A percentile compares a stretch with the other conserved stretches of the same genome.
Conservation (phyloP, 2,113 vertebrate species). For the Salvelinus fontinalis region DNA sequence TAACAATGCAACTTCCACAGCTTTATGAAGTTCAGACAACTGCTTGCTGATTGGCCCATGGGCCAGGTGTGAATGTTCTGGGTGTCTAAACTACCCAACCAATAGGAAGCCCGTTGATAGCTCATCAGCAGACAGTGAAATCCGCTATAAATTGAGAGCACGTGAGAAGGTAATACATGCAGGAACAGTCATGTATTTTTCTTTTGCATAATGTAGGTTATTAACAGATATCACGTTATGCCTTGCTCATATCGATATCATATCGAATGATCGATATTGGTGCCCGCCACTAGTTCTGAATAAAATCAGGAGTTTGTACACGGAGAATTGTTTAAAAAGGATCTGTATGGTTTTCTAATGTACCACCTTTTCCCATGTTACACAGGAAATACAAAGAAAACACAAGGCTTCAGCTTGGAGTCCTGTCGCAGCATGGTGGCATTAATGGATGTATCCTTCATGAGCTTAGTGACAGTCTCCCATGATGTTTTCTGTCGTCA, state of each 20-base stretch:
- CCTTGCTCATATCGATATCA: no score
- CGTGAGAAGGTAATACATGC: no score
- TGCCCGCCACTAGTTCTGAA: background rate
- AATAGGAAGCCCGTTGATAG: no score
- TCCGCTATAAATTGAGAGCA: no score
- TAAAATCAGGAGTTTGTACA: background rate
- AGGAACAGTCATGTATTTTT: no score
- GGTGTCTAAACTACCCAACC: no score
- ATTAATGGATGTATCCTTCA: constrained; percentile 76
- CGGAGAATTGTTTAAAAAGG: background rate
- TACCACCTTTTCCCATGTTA: constrained; percentile 1
- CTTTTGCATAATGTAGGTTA: background rate
- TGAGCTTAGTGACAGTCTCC: background rate
- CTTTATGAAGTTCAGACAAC: no score
- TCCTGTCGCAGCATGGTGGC: constrained; percentile 73
- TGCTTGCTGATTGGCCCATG: no score
- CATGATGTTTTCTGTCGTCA: background rate
- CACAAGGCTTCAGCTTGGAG: constrained; percentile 69
- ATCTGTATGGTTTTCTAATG: background rate
- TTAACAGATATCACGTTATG: background rate
- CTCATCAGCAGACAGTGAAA: no score
- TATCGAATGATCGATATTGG: no score
- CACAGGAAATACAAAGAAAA: constrained; percentile 47
- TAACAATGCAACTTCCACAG: no score
- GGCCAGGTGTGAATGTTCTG: no score